Conservation (phyloP, 2,113 vertebrate genomes). For the Sinocyclocheilus anophthalmus region DNA sequence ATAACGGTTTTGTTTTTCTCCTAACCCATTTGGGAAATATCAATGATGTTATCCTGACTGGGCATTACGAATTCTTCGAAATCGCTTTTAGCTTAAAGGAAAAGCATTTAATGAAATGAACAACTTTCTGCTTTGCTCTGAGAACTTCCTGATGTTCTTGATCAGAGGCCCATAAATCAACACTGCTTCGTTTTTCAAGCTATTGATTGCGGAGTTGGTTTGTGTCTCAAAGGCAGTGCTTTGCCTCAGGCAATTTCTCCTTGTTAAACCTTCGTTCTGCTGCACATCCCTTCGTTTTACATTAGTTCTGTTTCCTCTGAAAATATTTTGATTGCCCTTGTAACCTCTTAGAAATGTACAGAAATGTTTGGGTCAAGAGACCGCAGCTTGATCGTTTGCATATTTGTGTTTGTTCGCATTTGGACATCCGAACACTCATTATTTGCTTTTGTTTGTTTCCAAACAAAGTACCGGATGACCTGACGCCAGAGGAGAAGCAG, state of each 20-base stretch:
- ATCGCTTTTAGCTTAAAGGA: neutral
- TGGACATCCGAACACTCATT: neutral
- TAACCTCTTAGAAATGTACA: neutral
- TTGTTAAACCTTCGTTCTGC: neutral
- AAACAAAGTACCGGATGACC: constrained; percentile 87
- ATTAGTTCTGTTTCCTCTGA: neutral
- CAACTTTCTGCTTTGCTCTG: neutral
- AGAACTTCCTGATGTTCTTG: neutral
- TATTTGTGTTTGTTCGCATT: neutral
- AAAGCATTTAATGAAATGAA: neutral
- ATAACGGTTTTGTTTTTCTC: neutral
- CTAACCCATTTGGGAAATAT: neutral
- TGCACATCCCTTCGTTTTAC: neutral
- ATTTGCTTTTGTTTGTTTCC: constrained; percentile 43
- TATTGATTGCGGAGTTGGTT: constrained; percentile 29
- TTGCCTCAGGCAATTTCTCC: neutral
- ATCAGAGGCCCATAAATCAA: neutral
- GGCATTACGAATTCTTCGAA: neutral
- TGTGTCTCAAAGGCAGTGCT: constrained; percentile 1
- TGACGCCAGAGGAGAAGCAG: constrained; percentile 92
- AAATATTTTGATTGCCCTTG: neutral
- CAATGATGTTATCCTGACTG: neutral
- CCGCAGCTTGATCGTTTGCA: neutral
- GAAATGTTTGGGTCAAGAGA: neutral
- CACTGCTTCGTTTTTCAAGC: neutral